Evolutionary conservation across 2,797 vertebrate species (phyloP), one percentile per base, ranked within the genome.

Genomic region (Anguilla anguilla): DNA sequence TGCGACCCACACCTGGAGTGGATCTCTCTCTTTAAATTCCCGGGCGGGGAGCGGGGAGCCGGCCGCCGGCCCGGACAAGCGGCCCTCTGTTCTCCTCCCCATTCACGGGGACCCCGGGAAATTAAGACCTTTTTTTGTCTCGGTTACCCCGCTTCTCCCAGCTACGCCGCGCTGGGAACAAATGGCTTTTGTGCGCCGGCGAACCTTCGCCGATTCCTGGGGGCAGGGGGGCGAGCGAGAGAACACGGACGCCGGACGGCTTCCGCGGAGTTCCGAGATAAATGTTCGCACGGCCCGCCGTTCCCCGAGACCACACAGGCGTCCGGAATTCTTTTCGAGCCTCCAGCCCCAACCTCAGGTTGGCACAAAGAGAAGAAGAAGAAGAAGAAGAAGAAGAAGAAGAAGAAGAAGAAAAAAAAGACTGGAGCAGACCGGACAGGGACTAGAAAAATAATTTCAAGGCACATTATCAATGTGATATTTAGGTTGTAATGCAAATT

Each of bases 1-100:
- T 88, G 87, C 69, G 28, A 57, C 74, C 87, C 61, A 88, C 87
- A 88, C 87, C 87, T 88, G 87, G 83, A 88, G 51, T 85, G 87
- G 83, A 85, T 79, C 83, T 79, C 77, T 85, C 39, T n/a, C 86
- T 79, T 88, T 74, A 77, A 85, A 85, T 85, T 49, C 49, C 53
- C 87, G 61, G 67, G 28, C 9, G 35, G 67, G 82, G 83, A 6
- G 43, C n/a, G 25, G 25, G 6, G 6, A 51, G 35, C 35, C 1
- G 35, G 1, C 35, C 35, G 1, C 35, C 35, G 31, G 31, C 69
- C 39, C 22, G 79, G 7, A 88, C 84, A 88, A 85, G 88, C 87
- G 6, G 74, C 74, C 72, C 77, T 86, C 87, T 88, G 87, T 88
- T 85, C 84, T 55, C 43, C 43, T 28, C 39, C 81, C 82, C 77